These are phyloP conservation scores for Oxyteleia sp. DNA, from an alignment of 2,888 invertebrate species.

Conservation along the genomic window DNA sequence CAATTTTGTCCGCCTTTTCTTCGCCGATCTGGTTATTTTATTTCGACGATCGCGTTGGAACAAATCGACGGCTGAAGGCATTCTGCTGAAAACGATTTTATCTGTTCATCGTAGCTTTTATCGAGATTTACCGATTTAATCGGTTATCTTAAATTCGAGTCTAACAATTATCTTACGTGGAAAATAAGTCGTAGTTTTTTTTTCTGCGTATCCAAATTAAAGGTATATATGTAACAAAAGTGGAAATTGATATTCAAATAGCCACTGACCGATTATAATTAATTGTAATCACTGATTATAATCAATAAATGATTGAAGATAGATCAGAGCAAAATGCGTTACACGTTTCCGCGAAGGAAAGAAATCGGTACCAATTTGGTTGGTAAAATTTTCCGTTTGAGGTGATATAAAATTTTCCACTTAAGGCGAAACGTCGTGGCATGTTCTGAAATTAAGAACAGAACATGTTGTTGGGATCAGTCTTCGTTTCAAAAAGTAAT, in stretches of 20 bases:
- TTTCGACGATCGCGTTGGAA: slow-evolving; percentile 23
- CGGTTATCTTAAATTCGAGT: slow-evolving; percentile 29
- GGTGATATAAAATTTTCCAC: too few species aligned
- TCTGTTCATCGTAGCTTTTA: slow-evolving; percentile 1
- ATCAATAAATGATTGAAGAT: too few species aligned
- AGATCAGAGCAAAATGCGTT: too few species aligned
- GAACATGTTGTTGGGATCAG: too few species aligned
- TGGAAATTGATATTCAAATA: not conserved
- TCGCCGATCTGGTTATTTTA: not conserved
- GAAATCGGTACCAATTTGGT: too few species aligned
- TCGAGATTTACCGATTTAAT: slow-evolving; percentile 23
- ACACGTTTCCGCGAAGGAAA: too few species aligned
- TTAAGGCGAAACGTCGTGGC: too few species aligned
- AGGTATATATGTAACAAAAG: not conserved
- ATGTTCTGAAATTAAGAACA: too few species aligned
- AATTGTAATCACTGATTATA: too few species aligned
- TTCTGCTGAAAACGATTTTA: slow-evolving; percentile 24
- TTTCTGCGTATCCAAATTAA: not conserved
- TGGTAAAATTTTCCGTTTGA: too few species aligned
- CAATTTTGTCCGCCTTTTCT: slow-evolving; percentile 16
- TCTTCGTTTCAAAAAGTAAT: too few species aligned
- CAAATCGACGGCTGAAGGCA: not conserved
- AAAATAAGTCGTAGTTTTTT: slow-evolving; percentile 28
- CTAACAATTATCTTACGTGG: slow-evolving; percentile 17
- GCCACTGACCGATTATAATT: too few species aligned